Evolutionary conservation across 2,797 vertebrate genomes (phyloP), one percentile per base, ranked within the genome.

Genomic region (Neomorphus geoffroyi): DNA sequence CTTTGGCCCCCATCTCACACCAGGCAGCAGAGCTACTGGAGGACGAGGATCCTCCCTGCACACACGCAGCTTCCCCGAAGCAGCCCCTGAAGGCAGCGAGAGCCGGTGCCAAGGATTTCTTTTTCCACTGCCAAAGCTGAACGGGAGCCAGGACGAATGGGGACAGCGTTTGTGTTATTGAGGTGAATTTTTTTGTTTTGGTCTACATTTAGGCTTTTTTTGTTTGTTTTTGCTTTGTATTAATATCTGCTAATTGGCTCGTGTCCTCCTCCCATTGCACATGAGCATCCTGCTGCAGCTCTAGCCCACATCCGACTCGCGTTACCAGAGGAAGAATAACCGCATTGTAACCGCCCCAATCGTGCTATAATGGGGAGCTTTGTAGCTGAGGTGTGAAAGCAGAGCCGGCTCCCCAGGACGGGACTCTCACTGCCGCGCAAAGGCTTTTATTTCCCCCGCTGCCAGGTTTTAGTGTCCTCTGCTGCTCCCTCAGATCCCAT

Each of bases 351-450:
- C 87, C 2, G 48, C 39, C 46, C 58, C 7, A 11, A 4, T 7
- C 7, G 2, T 24, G n/a, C 64, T 56, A 14, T 65, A 61, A 84
- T 64, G 45, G 48, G 80, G 33, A 78, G 70, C 79, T 93, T 89
- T 93, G 96, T 90, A 67, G 87, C 79, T 1, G 17, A 96, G 93
- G 94, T 92, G 96, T 93, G 95, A 94, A 54, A 93, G 79, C 1
- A 0, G 75, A 95, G 87, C 56, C 7, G 35, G 12, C 46, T 90
- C 89, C 16, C 26, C 28, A 6, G 69, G 32, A 77, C 6, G 5
- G 84, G 84, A 69, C 75, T 75, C 66, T 94, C 17, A 2, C 74
- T 77, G 50, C 72, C 77, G n/a, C 2, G 0, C 15, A 3, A 87
- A 86, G 35, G 45, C 89, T 95, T 88, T 88, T 61, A 66, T 92